Percentiles rank a stretch among this genome's conserved stretches.
Evolutionary conservation across 2,113 vertebrate species (phyloP).

Genomic region (Cervus canadensis): DNA sequence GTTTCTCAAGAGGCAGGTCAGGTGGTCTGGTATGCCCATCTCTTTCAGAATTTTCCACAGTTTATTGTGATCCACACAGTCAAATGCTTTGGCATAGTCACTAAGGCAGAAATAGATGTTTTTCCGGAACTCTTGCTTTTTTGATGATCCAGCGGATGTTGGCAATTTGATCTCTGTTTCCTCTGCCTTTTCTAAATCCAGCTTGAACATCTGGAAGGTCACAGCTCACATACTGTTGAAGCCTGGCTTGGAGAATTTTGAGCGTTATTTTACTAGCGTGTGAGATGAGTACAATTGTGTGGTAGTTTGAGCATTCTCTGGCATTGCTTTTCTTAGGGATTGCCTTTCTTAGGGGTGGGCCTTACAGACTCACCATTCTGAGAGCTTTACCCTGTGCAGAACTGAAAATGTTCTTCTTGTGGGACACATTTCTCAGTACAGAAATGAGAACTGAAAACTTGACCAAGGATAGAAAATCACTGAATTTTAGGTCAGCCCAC

Average conservation of each 20-base stretch:
- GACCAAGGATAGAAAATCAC: not conserved
- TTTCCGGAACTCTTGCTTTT: not conserved
- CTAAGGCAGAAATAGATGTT: not conserved
- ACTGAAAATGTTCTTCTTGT: not conserved
- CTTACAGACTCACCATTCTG: not conserved
- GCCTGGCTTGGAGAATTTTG: not conserved
- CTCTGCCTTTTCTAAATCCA: not conserved
- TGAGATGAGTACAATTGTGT: not conserved
- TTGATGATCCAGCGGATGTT: accelerated
- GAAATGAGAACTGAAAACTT: slow-evolving; percentile 17
- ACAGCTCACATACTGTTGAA: not conserved
- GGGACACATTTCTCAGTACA: not conserved
- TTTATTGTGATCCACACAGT: not conserved
- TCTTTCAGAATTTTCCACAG: not conserved
- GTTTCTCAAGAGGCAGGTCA: not conserved
- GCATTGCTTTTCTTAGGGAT: not conserved
- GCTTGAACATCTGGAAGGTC: not conserved
- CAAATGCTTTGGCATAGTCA: not conserved
- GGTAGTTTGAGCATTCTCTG: not conserved
- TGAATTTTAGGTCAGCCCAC: not conserved
- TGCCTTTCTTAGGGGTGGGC: not conserved
- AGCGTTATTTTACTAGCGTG: not conserved
- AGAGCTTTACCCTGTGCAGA: not conserved
- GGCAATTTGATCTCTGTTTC: not conserved
- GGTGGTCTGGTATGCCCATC: not conserved